phyloP scores from a whole-genome alignment of 2,888 invertebrate genomes.

The Salticus scenicus region DNA sequence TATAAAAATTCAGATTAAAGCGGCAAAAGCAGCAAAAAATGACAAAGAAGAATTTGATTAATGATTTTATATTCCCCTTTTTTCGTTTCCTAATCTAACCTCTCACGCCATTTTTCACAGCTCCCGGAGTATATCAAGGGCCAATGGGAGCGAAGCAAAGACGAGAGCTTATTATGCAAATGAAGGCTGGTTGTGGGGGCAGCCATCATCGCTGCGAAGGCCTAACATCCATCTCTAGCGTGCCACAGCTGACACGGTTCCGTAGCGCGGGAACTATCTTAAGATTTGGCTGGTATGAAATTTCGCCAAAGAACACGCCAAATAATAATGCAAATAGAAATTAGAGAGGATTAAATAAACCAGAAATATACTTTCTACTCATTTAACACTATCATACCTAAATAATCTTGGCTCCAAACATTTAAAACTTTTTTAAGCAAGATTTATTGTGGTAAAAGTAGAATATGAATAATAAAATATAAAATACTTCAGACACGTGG shows the following conservation, averaged over 20 bases:
- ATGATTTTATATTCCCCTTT: conserved; percentile 69
- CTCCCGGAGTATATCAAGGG: conserved; percentile 65
- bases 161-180: conserved; percentile 67
- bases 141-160: conserved; percentile 61
- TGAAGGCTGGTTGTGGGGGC: conserved; percentile 61
- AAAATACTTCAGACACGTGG: no score
- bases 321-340: not conserved
- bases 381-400: no score
- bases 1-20: conserved; percentile 70
- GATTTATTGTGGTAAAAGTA: no score
- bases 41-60: conserved; percentile 65
- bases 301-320: not conserved
- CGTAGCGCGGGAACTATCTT: conserved; percentile 29
- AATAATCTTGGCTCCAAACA: no score
- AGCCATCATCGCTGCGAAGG: conserved; percentile 56
- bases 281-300: not conserved
- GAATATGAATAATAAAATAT: no score
- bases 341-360: no score
- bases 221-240: conserved; percentile 64
- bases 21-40: conserved; percentile 41
- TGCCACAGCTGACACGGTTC: conserved; percentile 68
- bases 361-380: no score
- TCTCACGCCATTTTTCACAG: conserved; percentile 70
- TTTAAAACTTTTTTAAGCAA: no score
- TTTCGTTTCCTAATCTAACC: conserved; percentile 68